A percentile compares a stretch with the other conserved stretches of the same genome.
phyloP scores from a whole-genome alignment of 2,113 vertebrate species.

The Rhinoderma darwinii region DNA sequence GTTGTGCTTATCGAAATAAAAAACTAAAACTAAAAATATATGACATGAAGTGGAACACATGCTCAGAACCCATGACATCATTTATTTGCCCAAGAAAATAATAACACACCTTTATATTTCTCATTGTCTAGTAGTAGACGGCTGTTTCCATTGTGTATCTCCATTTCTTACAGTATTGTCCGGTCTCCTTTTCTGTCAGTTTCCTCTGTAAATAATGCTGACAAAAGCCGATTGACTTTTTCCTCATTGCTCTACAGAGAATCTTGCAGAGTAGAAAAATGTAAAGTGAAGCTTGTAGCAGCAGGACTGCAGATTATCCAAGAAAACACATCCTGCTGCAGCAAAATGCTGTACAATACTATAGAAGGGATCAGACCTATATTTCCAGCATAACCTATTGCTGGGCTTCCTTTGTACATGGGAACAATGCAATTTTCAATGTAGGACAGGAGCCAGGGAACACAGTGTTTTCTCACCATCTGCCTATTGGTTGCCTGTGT shows the following conservation, averaged over 20 bases:
- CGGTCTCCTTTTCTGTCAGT: neutral
- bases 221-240: neutral
- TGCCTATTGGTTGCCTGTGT: neutral
- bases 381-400: neutral
- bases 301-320: slow-evolving; percentile 6
- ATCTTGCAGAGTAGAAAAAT: slow-evolving; percentile 34
- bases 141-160: neutral
- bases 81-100: neutral
- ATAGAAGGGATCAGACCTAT: neutral
- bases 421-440: neutral
- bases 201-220: slow-evolving; percentile 14
- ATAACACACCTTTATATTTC: neutral
- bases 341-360: neutral
- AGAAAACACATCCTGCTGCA: neutral
- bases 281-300: slow-evolving; percentile 23
- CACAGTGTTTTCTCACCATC: neutral
- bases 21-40: neutral
- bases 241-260: slow-evolving; percentile 29
- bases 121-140: neutral
- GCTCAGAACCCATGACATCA: neutral
- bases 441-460: neutral
- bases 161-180: neutral
- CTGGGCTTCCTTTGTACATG: neutral
- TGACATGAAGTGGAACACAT: neutral
- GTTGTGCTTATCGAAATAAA: too few species aligned